Base-by-base conservation (phyloP, 2,888 invertebrate species). In the Myopa testacea region DNA sequence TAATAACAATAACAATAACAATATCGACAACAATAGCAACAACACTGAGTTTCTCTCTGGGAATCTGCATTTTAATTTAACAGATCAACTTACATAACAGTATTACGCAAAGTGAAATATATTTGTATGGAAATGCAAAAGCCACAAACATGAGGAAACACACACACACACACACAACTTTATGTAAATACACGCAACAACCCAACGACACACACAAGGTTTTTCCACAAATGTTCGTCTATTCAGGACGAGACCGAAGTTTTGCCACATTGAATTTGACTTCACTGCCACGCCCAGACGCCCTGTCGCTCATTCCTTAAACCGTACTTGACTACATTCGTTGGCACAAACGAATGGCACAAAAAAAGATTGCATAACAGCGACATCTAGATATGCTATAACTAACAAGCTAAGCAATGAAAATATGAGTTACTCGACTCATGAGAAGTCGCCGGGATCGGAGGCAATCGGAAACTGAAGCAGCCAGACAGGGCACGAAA, bases 61-160 rank as follows among this genome's bases (percentile, higher is more conserved):
- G 45, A 74, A 65, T 74, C 65, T 65, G 45, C 63, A 74, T 74
- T 74, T 74, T 65, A 74, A 74, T 74, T 52, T 50, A 74, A 65
- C 65, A 74, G 74, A 74, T 74, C 63, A 52, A 38, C 50, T 58
- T 72, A 72, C 72, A 60, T 58, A 62, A 62, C 72, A 40, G 60
- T 40, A 62, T 58, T 62, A 72, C 60, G 72, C 38, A 72, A 72
- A 58, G 40, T 62, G 72, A 72, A 72, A 72, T 72, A 58, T 58
- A 72, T 72, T 72, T 72, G 72, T 60, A 60, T 72, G 72, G 60
- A 72, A 72, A 72, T 72, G 72, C 60, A 72, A 58, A 72, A 72
- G 60, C 45, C 45, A 45, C 45, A 45, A 6, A 8, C 10, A 45
- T 10, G 10, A 72, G 37, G 58, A 38, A 19, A 38, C 10, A 58